Percentiles rank a stretch among this genome's conserved stretches.
Evolutionary conservation across 2,797 vertebrate genomes (phyloP).

Genomic region (Meriones psammophilus): DNA sequence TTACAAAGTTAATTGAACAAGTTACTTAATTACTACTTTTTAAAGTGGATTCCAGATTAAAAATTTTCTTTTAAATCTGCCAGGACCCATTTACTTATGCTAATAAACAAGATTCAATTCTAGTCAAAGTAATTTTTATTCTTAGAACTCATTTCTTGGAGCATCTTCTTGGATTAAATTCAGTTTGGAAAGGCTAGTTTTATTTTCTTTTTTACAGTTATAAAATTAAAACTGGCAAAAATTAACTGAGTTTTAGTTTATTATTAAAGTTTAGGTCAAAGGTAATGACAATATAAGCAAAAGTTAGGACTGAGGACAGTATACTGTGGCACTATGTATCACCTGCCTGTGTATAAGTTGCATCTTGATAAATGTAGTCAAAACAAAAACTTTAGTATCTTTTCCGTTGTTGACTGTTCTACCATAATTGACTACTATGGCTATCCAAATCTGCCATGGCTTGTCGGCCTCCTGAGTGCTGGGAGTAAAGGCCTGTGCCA

Average conservation of each 20-base stretch:
- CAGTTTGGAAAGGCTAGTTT: not conserved
- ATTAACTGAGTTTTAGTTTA: not conserved
- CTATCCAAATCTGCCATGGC: not conserved
- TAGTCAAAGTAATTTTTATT: not conserved
- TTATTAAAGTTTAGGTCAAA: constrained; percentile 40
- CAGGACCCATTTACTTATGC: not conserved
- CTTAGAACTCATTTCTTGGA: constrained; percentile 29
- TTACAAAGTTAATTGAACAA: constrained; percentile 15
- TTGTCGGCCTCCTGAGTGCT: not conserved
- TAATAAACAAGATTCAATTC: constrained; percentile 35
- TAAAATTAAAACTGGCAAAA: constrained; percentile 36
- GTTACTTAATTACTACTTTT: constrained; percentile 8
- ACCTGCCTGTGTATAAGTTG: not conserved
- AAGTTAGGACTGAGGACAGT: not conserved
- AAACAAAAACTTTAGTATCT: not conserved
- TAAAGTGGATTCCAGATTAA: constrained; percentile 17
- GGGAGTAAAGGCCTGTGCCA: too few species aligned
- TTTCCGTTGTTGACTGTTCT: not conserved
- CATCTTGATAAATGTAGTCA: not conserved
- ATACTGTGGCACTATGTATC: not conserved
- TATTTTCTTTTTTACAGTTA: constrained; percentile 18
- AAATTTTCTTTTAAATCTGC: not conserved
- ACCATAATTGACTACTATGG: not conserved
- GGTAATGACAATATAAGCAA: not conserved
- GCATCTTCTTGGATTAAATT: not conserved